Percentiles rank a stretch among this genome's conserved stretches.
Conservation (phyloP, 1,140 invertebrate species). For the Venturia canescens region DNA sequence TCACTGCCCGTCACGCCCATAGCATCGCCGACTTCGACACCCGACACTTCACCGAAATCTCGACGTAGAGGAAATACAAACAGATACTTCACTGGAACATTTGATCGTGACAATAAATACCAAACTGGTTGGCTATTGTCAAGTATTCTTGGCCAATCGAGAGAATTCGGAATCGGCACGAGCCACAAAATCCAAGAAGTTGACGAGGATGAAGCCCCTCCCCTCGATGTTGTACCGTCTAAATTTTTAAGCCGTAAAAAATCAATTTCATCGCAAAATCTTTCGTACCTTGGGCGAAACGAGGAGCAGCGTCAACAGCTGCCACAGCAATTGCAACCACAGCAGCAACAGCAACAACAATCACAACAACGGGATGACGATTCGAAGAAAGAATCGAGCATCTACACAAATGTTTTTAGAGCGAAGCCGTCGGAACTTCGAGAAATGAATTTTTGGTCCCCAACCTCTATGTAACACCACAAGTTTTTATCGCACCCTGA, state of each 20-base stretch:
- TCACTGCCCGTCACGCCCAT: constrained; percentile 84
- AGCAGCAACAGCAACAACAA: constrained; percentile 17
- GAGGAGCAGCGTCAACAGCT: constrained; percentile 54
- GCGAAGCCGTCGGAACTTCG: constrained; percentile 85
- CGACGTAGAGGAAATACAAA: constrained; percentile 69
- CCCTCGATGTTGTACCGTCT: constrained; percentile 51
- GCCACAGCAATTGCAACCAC: constrained; percentile 11
- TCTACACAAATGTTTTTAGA: constrained; percentile 68
- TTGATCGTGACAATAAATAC: constrained; percentile 74
- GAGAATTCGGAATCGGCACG: constrained; percentile 60
- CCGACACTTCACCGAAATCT: constrained; percentile 76
- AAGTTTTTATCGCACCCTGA: neutral
- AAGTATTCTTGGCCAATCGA: constrained; percentile 74
- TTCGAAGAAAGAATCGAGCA: constrained; percentile 48
- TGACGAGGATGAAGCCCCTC: constrained; percentile 62
- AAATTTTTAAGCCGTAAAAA: constrained; percentile 69
- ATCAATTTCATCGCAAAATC: constrained; percentile 75
- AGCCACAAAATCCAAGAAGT: constrained; percentile 66
- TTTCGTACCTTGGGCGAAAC: constrained; percentile 74
- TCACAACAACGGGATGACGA: constrained; percentile 16
- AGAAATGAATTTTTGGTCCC: constrained; percentile 91
- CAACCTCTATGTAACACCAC: constrained; percentile 85
- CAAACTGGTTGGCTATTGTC: constrained; percentile 78
- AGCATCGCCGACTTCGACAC: constrained; percentile 80
- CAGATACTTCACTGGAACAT: constrained; percentile 77